Percentiles rank a stretch among this genome's conserved stretches.
phyloP scores from a whole-genome alignment of 1,140 invertebrate genomes.

The Microvelia longipes region DNA sequence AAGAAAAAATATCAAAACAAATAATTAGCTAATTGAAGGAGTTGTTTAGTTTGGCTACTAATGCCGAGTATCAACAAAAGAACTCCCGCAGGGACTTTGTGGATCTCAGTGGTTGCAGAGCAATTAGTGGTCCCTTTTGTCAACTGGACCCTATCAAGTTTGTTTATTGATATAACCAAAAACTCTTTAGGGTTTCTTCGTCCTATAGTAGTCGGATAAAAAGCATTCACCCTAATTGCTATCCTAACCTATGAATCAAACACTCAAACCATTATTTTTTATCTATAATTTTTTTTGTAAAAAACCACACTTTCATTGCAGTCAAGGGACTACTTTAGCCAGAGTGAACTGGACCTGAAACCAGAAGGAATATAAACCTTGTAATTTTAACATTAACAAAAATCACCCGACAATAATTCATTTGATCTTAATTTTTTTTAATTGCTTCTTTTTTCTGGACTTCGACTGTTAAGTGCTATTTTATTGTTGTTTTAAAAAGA shows the following conservation, averaged over 20 bases:
- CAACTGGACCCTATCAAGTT: not conserved
- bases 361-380: not conserved
- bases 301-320: not conserved
- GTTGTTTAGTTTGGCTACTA: too few relatives aligned
- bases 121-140: not conserved
- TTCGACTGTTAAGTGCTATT: too few relatives aligned
- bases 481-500: too few relatives aligned
- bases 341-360: not conserved
- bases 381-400: not conserved
- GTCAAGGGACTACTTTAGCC: not conserved
- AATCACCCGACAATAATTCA: not conserved
- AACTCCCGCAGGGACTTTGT: too few relatives aligned
- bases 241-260: not conserved
- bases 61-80: too few relatives aligned
- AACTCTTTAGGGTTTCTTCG: too few relatives aligned
- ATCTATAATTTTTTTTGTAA: not conserved
- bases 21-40: too few relatives aligned
- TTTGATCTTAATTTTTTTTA: not conserved
- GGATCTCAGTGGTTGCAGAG: not conserved
- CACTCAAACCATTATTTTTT: not conserved
- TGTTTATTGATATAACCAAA: not conserved
- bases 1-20: too few relatives aligned
- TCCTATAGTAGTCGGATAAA: too few relatives aligned
- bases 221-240: not conserved
- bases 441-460: not conserved